Base-by-base conservation (phyloP, 2,888 invertebrate species). In the Eugnorisma glareosa region DNA sequence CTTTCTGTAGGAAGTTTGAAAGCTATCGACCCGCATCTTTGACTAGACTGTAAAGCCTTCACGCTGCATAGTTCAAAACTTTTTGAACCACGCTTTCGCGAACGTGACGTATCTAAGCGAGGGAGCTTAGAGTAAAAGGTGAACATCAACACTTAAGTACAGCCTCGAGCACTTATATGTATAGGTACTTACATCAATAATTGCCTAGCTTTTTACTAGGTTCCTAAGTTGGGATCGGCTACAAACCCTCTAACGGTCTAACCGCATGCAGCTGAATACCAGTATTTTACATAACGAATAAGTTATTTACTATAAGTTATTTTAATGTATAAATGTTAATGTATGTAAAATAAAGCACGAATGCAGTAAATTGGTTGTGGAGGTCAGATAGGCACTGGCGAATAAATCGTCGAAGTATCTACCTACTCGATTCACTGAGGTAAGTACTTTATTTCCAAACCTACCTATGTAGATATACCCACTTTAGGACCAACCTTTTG, bases 11-110 rank as follows among this genome's bases (percentile, higher is more conserved):
- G 6, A 31, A 64, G 67, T 40, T 48, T 67, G 31, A 77, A 51
- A 79, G 43, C n/a, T 61, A 79, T 77, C 79, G 69, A 77, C 2
- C 40, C 10, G 21, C 40, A 68, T 54, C 37, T 48, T 82, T 37
- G 68, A 51, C 76, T 80, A 80, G 82, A 80, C 79, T 51, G 64
- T 68, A 43, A 82, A 80, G 76, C 68, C 64, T 66, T 70, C 69
- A 76, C 51, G 77, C 24, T 80, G 45, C 48, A 59, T 45, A 31
- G 51, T 67, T 80, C 57, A 67, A 80, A 80, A 70, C 40, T 70
- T 82, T 82, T 43, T 66, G n/a, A 82, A 69, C 21, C 8, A 5
- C 67, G 76, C 45, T 67, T 40, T 61, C 37, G 15, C 11, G 40
- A 31, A 68, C 67, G 67, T 68, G 82, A 59, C n/a, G 54, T 54